A percentile compares a stretch with the other conserved stretches of the same genome.
Evolutionary conservation across 2,113 vertebrate genomes (phyloP).

Genomic region (Acrocephalus arundinaceus): DNA sequence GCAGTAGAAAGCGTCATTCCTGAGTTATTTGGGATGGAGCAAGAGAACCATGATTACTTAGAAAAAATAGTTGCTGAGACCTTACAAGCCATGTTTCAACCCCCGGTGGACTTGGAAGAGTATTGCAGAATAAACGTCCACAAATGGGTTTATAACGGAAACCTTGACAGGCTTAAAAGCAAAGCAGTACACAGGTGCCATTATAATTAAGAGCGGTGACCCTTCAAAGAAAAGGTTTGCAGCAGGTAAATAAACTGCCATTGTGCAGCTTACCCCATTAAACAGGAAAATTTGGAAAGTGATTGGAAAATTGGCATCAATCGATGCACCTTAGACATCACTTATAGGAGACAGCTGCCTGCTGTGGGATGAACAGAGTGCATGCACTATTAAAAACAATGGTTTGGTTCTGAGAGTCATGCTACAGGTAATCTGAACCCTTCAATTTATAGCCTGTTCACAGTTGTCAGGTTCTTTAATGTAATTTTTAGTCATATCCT

Average conservation of each 20-base stretch:
- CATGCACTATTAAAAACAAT: not conserved
- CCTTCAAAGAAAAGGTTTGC: conserved; percentile 12
- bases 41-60: not conserved
- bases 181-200: conserved; percentile 12
- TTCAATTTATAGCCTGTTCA: not conserved
- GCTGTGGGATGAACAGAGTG: conserved; percentile 12
- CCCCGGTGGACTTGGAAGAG: not conserved
- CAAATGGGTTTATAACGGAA: conserved; percentile 19
- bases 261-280: conserved; percentile 25
- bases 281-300: conserved; percentile 32
- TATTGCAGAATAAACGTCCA: not conserved
- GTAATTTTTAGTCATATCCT: not conserved
- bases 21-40: not conserved
- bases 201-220: conserved; percentile 48
- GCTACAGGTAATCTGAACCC: not conserved
- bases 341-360: conserved; percentile 42
- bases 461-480: not conserved
- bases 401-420: not conserved
- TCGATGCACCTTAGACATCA: conserved; percentile 33
- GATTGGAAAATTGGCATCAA: conserved; percentile 42
- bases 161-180: conserved; percentile 7
- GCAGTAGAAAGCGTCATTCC: not conserved
- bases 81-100: not conserved
- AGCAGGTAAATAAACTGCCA: conserved; percentile 47
- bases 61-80: not conserved